Base-by-base conservation (phyloP, 2,888 invertebrate species). In the Aradus depressus region DNA sequence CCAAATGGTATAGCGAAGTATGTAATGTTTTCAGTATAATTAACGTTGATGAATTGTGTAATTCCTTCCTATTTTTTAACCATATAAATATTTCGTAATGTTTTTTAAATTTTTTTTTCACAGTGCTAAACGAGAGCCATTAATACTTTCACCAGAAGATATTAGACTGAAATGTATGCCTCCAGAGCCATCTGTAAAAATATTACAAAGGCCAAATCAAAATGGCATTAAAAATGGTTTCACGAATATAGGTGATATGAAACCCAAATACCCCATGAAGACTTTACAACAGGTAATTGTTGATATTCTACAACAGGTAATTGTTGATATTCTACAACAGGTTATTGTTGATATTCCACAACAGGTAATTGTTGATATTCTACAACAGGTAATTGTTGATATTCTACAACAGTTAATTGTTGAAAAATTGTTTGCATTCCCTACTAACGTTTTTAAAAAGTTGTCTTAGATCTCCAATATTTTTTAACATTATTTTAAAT, bases 121-220 rank as follows among this genome's bases (percentile, higher is more conserved):
- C 45, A 55, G 52, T 50, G 37, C 44, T 21, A 51, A 52, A 23
- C 62, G 62, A 44, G 64, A 76, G 64, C 79, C 75, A 69, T 79
- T 81, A 72, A 75, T 84, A 70, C 74, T 84, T 66, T 74, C 84
- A 67, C 81, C 84, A 64, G 82, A 83, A 53, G 86, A 86, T 68
- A 83, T 80, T 69, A 76, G 86, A 68, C 80, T 84, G 63, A 83
- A 85, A 65, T 84, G 83, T 63, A 79, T 80, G 62, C 81, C 82
- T 66, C 80, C 81, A 59, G 82, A 81, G 70, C 84, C 86, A 47
- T 80, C 84, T 56, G 87, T 90, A 28, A 87, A 86, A 68, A 89
- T 90, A 63, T 69, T 90, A 55, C 85, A 86, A 64, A 70, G 84
- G 58, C 84, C 84, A 21, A 66, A 66, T 59, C 62, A 63, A 3